phyloP scores from a whole-genome alignment of 2,888 invertebrate genomes.

The Orchestes rusci region DNA sequence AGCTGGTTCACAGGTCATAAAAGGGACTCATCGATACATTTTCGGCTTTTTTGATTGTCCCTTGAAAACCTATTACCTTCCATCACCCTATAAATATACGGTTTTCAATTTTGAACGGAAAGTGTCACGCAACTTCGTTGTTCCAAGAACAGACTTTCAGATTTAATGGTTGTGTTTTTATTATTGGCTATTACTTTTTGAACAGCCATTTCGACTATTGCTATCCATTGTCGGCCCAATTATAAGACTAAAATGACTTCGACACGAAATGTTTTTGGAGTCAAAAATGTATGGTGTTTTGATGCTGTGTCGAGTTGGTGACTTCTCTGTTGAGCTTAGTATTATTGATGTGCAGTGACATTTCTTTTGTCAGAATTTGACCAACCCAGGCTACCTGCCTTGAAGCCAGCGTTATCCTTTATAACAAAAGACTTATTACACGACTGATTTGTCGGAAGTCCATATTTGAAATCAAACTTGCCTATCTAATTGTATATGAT shows the following conservation, averaged over 20 bases:
- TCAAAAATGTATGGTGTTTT: too few species aligned
- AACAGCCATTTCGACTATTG: conserved; percentile 15
- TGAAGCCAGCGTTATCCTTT: conserved; percentile 20
- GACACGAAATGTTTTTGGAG: too few species aligned
- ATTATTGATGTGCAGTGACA: conserved; percentile 16
- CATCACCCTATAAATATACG: conserved; percentile 15
- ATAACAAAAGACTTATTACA: conserved; percentile 35
- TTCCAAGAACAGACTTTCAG: conserved; percentile 19
- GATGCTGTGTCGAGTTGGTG: too few species aligned
- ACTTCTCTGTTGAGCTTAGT: neutral
- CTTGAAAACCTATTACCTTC: conserved; percentile 20
- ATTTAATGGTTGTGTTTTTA: conserved; percentile 16
- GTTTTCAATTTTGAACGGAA: conserved; percentile 20
- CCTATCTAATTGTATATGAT: too few species aligned
- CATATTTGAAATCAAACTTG: too few species aligned
- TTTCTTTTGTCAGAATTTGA: conserved; percentile 21
- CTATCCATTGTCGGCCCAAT: conserved; percentile 18
- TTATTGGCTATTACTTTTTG: conserved; percentile 18
- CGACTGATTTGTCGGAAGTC: conserved; percentile 39
- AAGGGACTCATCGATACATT: conserved; percentile 22
- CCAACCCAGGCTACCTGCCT: conserved; percentile 27
- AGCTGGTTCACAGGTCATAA: conserved; percentile 30
- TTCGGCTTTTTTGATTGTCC: conserved; percentile 19
- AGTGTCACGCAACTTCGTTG: conserved; percentile 20
- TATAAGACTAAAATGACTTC: too few species aligned